A percentile compares a stretch with the other conserved stretches of the same genome.
phyloP scores from a whole-genome alignment of 2,113 vertebrate genomes.

The Dasyornis broadbenti region DNA sequence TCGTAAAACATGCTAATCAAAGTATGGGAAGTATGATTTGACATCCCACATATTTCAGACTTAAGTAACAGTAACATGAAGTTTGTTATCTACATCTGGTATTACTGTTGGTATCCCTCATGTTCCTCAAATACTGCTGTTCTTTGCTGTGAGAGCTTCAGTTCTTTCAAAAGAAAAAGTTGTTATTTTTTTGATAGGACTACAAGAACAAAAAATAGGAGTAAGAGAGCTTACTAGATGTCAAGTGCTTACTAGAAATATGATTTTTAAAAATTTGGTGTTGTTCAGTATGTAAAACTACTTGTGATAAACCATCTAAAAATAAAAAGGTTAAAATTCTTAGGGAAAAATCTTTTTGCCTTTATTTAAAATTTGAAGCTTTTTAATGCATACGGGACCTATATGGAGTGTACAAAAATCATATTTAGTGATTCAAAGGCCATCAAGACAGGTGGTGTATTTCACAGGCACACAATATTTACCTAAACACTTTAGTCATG shows the following conservation, averaged over 20 bases:
- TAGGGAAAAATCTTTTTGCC: slow-evolving; percentile 31
- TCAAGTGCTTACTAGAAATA: slow-evolving; percentile 65
- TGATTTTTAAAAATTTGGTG: slow-evolving; percentile 55
- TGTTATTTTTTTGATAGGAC: slow-evolving; percentile 35
- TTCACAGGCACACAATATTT: slow-evolving; percentile 40
- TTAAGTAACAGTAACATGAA: slow-evolving; percentile 45
- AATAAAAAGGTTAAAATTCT: slow-evolving; percentile 68
- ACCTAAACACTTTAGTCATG: slow-evolving; percentile 29
- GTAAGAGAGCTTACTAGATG: slow-evolving; percentile 56
- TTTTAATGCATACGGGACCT: slow-evolving; percentile 28
- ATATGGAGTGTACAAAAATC: slow-evolving; percentile 55
- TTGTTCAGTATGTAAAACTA: slow-evolving; percentile 54
- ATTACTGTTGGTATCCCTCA: slow-evolving; percentile 55
- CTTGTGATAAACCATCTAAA: slow-evolving; percentile 61
- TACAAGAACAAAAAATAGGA: slow-evolving; percentile 60
- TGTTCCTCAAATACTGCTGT: slow-evolving; percentile 16
- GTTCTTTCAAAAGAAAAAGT: slow-evolving; percentile 43
- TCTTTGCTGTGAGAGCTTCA: slow-evolving; percentile 31
- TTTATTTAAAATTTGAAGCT: slow-evolving; percentile 62
- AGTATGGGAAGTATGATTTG: slow-evolving; percentile 53
- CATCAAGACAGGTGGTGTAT: slow-evolving; percentile 26
- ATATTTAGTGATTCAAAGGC: slow-evolving; percentile 48
- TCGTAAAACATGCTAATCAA: slow-evolving; percentile 53
- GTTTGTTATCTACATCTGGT: slow-evolving; percentile 50
- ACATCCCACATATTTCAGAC: slow-evolving; percentile 34